These are phyloP conservation scores for Aplodontia rufa DNA, from an alignment of 2,113 vertebrate genomes.

Conservation along the genomic window DNA sequence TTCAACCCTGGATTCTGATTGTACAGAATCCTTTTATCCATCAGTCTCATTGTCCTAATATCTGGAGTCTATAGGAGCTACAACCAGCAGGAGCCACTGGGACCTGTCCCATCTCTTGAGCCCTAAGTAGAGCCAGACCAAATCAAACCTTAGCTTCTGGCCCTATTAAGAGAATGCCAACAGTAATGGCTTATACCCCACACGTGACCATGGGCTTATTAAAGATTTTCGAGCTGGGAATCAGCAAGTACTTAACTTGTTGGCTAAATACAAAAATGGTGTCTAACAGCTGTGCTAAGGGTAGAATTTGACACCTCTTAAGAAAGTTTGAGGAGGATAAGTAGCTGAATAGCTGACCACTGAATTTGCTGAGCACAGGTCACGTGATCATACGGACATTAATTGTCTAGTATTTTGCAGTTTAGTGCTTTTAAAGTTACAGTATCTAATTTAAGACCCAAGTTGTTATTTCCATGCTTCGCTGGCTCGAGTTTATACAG, in stretches of 20 bases:
- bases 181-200: background rate
- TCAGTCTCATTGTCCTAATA: background rate
- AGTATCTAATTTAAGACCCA: background rate
- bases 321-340: background rate
- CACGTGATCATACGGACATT: background rate
- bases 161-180: background rate
- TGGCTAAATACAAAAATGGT: background rate
- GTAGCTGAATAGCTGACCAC: background rate
- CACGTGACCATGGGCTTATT: background rate
- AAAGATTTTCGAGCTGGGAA: background rate
- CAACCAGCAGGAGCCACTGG: background rate
- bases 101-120: background rate
- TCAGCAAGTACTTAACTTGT: background rate
- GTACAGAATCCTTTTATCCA: background rate
- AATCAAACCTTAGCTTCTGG: background rate
- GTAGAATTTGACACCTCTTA: background rate
- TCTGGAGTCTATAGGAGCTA: background rate
- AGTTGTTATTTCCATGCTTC: background rate
- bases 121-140: background rate
- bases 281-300: background rate
- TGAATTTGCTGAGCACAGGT: background rate
- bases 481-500: background rate
- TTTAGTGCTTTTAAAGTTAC: background rate
- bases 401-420: slow-evolving; percentile 3
- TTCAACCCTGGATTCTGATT: background rate